A percentile compares a stretch with the other conserved stretches of the same genome.
Conservation (phyloP, 2,113 vertebrate species). For the Zosterops lateralis region DNA sequence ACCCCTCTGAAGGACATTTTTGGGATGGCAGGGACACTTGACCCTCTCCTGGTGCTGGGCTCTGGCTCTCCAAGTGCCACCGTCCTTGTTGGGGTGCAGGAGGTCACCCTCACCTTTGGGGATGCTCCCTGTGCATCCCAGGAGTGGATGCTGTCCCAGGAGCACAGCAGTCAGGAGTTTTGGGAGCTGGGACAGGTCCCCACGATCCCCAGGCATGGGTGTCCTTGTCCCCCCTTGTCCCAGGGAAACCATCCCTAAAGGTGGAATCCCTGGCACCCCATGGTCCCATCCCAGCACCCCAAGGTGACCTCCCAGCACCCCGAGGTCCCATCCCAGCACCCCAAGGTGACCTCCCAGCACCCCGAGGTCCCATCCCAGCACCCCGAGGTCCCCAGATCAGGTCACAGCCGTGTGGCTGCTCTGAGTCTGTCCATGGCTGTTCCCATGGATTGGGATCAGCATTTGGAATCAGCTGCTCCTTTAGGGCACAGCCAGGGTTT, state of each 20-base stretch:
- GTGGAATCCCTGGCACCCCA: too few species aligned
- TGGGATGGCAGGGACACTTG: too few species aligned
- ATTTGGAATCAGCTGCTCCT: background rate
- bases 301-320: background rate
- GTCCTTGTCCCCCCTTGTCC: background rate
- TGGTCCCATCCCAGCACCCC: background rate
- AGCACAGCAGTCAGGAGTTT: background rate
- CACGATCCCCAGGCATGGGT: rapidly evolving
- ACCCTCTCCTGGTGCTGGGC: background rate
- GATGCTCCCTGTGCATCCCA: background rate
- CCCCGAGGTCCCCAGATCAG: rapidly evolving
- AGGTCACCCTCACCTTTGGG: background rate
- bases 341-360: background rate
- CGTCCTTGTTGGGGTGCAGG: rapidly evolving
- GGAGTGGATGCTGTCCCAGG: rapidly evolving
- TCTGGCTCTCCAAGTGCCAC: background rate
- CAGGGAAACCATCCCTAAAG: background rate
- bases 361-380: background rate
- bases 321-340: background rate
- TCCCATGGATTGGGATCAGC: background rate
- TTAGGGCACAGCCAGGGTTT: background rate
- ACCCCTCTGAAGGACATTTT: background rate
- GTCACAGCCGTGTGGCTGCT: background rate
- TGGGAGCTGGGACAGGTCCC: background rate
- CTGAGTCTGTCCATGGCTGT: background rate